A percentile compares a stretch with the other conserved stretches of the same genome.
Evolutionary conservation across 2,797 vertebrate species (phyloP).

Genomic region (Streptopelia turtur): DNA sequence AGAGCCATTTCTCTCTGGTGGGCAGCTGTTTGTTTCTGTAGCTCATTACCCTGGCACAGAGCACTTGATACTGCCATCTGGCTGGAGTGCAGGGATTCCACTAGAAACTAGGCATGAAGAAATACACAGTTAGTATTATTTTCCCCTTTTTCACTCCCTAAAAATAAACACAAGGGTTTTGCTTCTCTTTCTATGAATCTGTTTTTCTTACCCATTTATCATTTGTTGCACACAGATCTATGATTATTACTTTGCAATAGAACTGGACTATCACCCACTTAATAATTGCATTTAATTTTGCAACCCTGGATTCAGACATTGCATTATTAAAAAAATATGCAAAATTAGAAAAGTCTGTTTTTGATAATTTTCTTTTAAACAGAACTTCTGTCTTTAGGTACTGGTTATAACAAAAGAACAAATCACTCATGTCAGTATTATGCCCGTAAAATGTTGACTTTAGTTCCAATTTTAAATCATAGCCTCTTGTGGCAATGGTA

Average conservation of each 20-base stretch:
- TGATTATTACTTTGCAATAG: not conserved
- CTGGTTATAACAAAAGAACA: not conserved
- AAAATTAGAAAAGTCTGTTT: not conserved
- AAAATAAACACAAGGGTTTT: not conserved
- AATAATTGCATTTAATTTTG: not conserved
- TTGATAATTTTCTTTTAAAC: not conserved
- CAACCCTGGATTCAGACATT: not conserved
- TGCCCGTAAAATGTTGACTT: not conserved
- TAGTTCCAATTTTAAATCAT: not conserved
- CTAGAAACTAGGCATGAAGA: conserved; percentile 87
- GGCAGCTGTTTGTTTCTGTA: conserved; percentile 84
- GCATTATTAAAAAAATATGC: not conserved
- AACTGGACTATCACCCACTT: not conserved
- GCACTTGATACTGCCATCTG: conserved; percentile 85
- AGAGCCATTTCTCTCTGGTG: conserved; percentile 92
- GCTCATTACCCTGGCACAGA: conserved; percentile 84
- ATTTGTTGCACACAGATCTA: not conserved
- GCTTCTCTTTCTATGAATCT: not conserved
- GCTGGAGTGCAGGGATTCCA: conserved; percentile 94
- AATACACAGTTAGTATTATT: not conserved
- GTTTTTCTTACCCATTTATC: not conserved
- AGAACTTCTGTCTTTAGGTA: not conserved
- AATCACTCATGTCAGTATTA: not conserved
- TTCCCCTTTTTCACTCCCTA: not conserved
- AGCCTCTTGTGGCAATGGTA: not conserved